Evolutionary conservation across 2,797 vertebrate species (phyloP), one percentile per base, ranked within the genome.

Genomic region (Pygocentrus nattereri): DNA sequence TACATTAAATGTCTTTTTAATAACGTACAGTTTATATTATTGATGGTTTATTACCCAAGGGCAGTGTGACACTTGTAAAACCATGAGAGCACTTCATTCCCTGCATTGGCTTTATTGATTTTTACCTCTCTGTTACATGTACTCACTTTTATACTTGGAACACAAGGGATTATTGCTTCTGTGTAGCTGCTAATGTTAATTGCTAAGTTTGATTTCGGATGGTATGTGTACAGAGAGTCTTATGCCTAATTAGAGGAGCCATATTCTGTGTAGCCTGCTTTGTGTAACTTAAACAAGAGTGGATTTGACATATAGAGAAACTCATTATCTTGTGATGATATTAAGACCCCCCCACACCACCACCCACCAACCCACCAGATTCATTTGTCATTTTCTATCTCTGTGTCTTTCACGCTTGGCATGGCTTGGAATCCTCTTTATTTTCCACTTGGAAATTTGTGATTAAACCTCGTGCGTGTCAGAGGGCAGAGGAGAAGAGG

Each of bases 71-170:
- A 72, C 62, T 76, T 65, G 58, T 50, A n/a, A 25, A 47, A 73
- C 30, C 41, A 69, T 8, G 25, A 62, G 59, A 62, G 34, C 56
- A 18, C 65, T 62, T 76, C 4, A 70, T 75, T 44, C 12, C 61
- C 77, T 54, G 44, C 47, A 71, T 47, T 54, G 72, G 74, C 62
- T 75, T 61, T n/a, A 78, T 78, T 50, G 73, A 81, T 81, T 62
- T 31, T 15, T 31, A 62, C 41, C 21, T 49, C 34, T 56, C 64
- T 62, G 23, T 8, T 76, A 30, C 25, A 59, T 38, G 31, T n/a
- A 21, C 25, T 23, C 47, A 72, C 23, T 56, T 81, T 76, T 62
- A 27, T 41, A 49, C 52, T 54, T 65, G 50, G 25, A 56, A 62
- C 30, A 18, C 12, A 49, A 25, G 38, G 16, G 49, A 56, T 67